These are phyloP conservation scores for Todiramphus chloris DNA, from an alignment of 2,113 vertebrate genomes.

Conservation along the genomic window DNA sequence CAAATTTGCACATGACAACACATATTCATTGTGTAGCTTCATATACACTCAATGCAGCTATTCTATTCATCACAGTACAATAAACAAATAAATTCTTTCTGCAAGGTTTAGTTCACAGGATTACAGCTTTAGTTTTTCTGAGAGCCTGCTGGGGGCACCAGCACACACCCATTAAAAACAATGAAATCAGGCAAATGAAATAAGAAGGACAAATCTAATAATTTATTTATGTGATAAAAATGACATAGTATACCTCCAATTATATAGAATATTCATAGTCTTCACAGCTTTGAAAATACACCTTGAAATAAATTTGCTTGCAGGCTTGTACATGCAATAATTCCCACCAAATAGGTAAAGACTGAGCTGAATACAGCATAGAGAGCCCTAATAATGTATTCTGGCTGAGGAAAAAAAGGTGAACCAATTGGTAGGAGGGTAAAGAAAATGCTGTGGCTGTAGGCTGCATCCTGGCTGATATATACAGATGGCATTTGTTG, in stretches of 20 bases:
- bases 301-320: background rate
- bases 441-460: background rate
- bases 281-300: background rate
- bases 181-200: background rate
- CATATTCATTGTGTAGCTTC: background rate
- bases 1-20: background rate
- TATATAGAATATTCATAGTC: background rate
- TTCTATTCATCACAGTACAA: background rate
- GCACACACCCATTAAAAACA: background rate
- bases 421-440: background rate
- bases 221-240: background rate
- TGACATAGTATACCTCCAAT: background rate
- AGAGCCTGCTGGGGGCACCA: slow-evolving; percentile 57
- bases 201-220: background rate
- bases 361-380: background rate
- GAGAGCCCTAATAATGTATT: background rate
- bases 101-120: background rate
- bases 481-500: background rate
- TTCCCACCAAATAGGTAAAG: background rate
- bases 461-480: background rate
- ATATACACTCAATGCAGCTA: background rate
- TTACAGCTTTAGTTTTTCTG: background rate
- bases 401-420: background rate
- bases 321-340: background rate
- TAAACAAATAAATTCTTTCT: background rate